Conservation (phyloP, 1,140 invertebrate species). For the Cyclina sinensis region DNA sequence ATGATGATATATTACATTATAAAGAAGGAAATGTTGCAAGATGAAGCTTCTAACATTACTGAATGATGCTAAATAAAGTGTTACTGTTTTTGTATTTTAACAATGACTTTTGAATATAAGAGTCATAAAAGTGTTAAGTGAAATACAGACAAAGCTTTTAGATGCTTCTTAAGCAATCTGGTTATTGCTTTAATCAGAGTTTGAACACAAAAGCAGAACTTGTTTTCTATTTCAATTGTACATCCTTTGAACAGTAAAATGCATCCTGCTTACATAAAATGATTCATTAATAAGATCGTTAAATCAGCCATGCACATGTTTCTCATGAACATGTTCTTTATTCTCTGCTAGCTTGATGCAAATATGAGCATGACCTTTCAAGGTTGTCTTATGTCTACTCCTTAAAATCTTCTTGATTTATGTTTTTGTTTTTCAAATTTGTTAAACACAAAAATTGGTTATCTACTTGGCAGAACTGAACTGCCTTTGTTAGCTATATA, state of each 20-base stretch:
- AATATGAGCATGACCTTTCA: not conserved
- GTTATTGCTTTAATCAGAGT: no score
- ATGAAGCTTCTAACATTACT: no score
- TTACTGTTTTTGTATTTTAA: no score
- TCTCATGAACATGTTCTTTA: not conserved
- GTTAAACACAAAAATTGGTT: not conserved
- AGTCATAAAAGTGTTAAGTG: no score
- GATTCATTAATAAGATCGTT: not conserved
- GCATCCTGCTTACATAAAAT: not conserved
- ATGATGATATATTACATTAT: no score
- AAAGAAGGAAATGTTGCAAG: no score
- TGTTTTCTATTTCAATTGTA: no score
- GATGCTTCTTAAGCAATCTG: no score
- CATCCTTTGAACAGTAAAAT: not conserved
- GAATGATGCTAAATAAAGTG: no score
- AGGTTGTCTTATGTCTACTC: not conserved
- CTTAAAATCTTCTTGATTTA: slow-evolving; percentile 19
- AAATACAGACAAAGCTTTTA: no score
- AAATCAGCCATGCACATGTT: not conserved
- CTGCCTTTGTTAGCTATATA: not conserved
- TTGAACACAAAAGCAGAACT: no score
- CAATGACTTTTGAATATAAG: no score
- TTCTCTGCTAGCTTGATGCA: not conserved
- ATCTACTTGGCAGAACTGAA: not conserved
- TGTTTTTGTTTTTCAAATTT: not conserved